Conservation (phyloP, 2,888 invertebrate species). For the Rhagium mordax region DNA sequence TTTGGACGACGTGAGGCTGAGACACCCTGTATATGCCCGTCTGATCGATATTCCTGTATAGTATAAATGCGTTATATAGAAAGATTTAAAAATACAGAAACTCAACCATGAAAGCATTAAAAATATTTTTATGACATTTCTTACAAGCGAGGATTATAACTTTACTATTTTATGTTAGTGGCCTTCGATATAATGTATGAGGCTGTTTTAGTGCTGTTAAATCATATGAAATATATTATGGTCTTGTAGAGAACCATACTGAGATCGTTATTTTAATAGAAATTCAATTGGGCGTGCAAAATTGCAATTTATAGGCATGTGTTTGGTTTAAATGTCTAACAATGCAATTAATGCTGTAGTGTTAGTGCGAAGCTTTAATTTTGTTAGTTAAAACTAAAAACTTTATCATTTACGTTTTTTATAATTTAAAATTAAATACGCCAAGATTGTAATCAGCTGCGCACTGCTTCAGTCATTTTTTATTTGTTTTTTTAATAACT, state of each 20-base stretch:
- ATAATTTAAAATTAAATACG: too few species aligned
- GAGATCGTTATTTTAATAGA: conserved; percentile 24
- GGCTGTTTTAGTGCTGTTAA: not conserved
- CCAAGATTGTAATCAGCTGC: too few species aligned
- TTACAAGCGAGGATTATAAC: not conserved
- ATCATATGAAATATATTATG: conserved; percentile 4
- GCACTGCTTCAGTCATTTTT: too few species aligned
- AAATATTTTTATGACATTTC: conserved; percentile 14
- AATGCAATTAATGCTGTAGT: not conserved
- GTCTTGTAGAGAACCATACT: conserved; percentile 9
- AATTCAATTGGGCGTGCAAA: conserved; percentile 14
- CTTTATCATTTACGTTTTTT: too few species aligned
- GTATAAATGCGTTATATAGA: too few species aligned
- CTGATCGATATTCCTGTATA: too few species aligned
- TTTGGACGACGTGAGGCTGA: too few species aligned
- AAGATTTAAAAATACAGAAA: too few species aligned
- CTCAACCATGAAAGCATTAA: not conserved
- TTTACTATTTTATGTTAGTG: conserved; percentile 4
- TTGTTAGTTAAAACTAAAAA: not conserved
- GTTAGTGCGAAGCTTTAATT: not conserved
- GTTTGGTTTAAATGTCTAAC: not conserved
- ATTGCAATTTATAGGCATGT: conserved; percentile 15
- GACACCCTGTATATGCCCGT: too few species aligned
- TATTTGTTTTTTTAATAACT: too few species aligned
- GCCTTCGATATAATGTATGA: conserved; percentile 17